Base-by-base conservation (phyloP, 2,797 vertebrate genomes). In the Alosa sapidissima region DNA sequence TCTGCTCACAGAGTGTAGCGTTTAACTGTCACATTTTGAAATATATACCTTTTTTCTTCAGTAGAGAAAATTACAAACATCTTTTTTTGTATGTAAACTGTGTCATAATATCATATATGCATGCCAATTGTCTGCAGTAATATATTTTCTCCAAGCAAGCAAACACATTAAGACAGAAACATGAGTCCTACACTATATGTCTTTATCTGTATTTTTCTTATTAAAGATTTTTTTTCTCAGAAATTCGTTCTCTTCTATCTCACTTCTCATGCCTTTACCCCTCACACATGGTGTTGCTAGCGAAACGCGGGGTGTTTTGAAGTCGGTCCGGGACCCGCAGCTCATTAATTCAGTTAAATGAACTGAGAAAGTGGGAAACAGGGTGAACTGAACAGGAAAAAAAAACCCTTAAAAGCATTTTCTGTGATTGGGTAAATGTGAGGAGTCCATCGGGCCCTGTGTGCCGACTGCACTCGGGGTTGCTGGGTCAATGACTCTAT, bases 291-390 rank as follows among this genome's bases (percentile, higher is more conserved):
- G 58, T 86, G 82, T 81, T 65, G 87, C 83, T 82, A 82, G 87
- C 83, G 84, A 41, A 85, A 89, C 82, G 91, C 86, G 87, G 88
- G 88, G 88, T 91, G 88, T 90, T 89, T 60, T 48, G 83, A 88
- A 84, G 86, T 90, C 91, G 89, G 91, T 85, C 92, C 89, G 86
- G 90, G 92, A 88, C 91, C 72, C 6, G 21, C 41, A 91, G 93
- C 95, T 95, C 95, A 95, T 96, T 96, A 96, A 95, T 95, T 94
- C 92, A 94, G 95, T 96, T 94, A 95, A 96, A 95, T 96, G 94
- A 96, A 95, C 94, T 96, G 95, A 95, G 92, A 95, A 93, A 93
- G 90, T 89, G 87, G 91, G 90, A 93, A 93, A 92, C 91, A 90
- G 93, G 91, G 91, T 93, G 91, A 94, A 93, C 87, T 86, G 81